phyloP scores from a whole-genome alignment of 2,888 invertebrate species.

The Serrognathus titanus region DNA sequence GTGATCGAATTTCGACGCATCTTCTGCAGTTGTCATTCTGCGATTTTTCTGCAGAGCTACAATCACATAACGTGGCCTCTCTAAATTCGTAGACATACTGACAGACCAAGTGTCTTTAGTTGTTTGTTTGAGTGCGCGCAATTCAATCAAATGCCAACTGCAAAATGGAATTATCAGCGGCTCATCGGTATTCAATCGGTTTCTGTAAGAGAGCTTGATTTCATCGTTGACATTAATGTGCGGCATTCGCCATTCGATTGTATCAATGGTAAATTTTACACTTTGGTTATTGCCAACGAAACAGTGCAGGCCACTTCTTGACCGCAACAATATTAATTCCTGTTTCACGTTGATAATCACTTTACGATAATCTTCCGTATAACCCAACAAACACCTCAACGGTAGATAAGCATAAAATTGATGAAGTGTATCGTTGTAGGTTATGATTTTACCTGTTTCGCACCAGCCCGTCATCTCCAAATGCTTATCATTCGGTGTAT shows the following conservation, averaged over 20 bases:
- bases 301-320: constrained; percentile 32
- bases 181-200: constrained; percentile 9
- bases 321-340: constrained; percentile 37
- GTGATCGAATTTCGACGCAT: constrained; percentile 10
- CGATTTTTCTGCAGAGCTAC: constrained; percentile 11
- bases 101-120: constrained; percentile 8
- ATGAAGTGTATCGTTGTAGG: too few relatives aligned
- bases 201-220: constrained; percentile 5
- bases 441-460: constrained; percentile 24
- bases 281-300: too few relatives aligned
- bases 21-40: constrained; percentile 1
- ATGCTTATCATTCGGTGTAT: constrained; percentile 28
- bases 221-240: constrained; percentile 1
- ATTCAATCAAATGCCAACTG: constrained; percentile 15
- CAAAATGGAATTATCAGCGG: constrained; percentile 12
- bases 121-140: constrained; percentile 1
- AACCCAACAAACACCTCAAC: constrained; percentile 35
- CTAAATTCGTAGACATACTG: constrained; percentile 9
- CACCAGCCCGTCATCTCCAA: constrained; percentile 31
- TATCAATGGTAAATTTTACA: background rate
- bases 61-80: constrained; percentile 13
- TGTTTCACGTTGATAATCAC: constrained; percentile 41
- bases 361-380: constrained; percentile 39
- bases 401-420: constrained; percentile 36
- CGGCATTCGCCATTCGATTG: constrained; percentile 3